Conservation (phyloP, 2,888 invertebrate genomes). For the Caenorhabditis imperialis region DNA sequence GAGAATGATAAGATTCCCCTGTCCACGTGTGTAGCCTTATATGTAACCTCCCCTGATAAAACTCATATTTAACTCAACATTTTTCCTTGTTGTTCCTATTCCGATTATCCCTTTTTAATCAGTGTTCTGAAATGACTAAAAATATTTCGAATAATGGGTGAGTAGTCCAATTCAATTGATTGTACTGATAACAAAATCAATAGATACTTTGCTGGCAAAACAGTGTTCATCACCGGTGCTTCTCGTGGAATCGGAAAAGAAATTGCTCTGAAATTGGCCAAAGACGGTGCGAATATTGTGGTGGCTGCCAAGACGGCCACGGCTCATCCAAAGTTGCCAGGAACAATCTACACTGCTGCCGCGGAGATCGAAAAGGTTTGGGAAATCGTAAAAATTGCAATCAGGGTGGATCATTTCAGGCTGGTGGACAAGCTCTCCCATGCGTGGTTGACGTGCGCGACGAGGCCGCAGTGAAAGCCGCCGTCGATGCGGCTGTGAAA, state of each 20-base stretch:
- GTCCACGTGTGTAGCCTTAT: neutral
- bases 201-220: slow-evolving; percentile 58
- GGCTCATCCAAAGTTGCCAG: slow-evolving; percentile 91
- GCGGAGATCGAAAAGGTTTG: slow-evolving; percentile 85
- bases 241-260: slow-evolving; percentile 65
- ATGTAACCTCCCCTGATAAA: neutral
- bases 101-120: neutral
- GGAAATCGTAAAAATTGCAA: too few species aligned
- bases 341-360: slow-evolving; percentile 91
- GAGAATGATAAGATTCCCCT: too few species aligned
- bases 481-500: slow-evolving; percentile 72
- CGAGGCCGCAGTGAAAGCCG: slow-evolving; percentile 83
- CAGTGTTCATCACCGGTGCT: slow-evolving; percentile 61
- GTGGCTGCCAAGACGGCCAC: slow-evolving; percentile 92
- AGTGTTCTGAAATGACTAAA: neutral
- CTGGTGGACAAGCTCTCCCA: slow-evolving; percentile 57
- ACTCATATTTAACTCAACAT: neutral
- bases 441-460: slow-evolving; percentile 91
- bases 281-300: slow-evolving; percentile 91
- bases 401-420: too few species aligned
- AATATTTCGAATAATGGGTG: slow-evolving; percentile 16
- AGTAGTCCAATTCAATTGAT: too few species aligned
- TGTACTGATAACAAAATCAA: slow-evolving; percentile 1
- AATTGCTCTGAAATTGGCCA: slow-evolving; percentile 62
- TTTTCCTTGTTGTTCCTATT: neutral